Evolutionary conservation across 2,113 vertebrate species (phyloP).

Genomic region (Indicator indicator): DNA sequence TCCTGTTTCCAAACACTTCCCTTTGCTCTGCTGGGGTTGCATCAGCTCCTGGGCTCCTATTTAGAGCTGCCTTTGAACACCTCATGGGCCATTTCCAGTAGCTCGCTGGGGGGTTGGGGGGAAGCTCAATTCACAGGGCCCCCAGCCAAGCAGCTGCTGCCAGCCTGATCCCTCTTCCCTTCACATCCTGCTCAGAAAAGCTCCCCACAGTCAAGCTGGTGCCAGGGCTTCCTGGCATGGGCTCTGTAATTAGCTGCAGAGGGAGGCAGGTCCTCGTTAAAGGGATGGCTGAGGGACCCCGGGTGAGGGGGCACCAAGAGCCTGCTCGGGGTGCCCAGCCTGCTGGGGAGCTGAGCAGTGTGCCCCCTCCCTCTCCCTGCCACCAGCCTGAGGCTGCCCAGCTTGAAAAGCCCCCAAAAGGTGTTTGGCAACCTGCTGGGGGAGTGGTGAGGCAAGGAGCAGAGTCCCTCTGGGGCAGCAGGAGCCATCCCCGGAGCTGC

Average conservation of each 20-base stretch:
- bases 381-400: not conserved
- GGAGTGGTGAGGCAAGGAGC: not conserved
- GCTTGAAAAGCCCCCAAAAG: not conserved
- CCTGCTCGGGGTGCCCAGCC: not conserved
- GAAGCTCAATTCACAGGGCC: slow-evolving; percentile 53
- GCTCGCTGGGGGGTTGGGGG: slow-evolving; percentile 14
- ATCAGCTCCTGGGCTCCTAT: slow-evolving; percentile 59
- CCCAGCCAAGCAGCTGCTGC: slow-evolving; percentile 76
- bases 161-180: slow-evolving; percentile 65
- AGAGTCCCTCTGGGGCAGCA: not conserved
- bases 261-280: slow-evolving; percentile 32
- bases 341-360: rapidly evolving
- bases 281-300: not conserved
- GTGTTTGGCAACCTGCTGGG: not conserved
- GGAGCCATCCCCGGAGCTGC: not conserved
- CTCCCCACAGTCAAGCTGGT: slow-evolving; percentile 63
- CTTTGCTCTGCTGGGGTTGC: slow-evolving; percentile 31
- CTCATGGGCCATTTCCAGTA: slow-evolving; percentile 73
- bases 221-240: slow-evolving; percentile 65
- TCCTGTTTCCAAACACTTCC: slow-evolving; percentile 53
- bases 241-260: slow-evolving; percentile 62
- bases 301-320: not conserved
- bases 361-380: not conserved
- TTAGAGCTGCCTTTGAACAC: slow-evolving; percentile 68
- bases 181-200: slow-evolving; percentile 74